These are phyloP conservation scores for Cephus pygmeus DNA, from an alignment of 2,888 invertebrate species.

Conservation along the genomic window DNA sequence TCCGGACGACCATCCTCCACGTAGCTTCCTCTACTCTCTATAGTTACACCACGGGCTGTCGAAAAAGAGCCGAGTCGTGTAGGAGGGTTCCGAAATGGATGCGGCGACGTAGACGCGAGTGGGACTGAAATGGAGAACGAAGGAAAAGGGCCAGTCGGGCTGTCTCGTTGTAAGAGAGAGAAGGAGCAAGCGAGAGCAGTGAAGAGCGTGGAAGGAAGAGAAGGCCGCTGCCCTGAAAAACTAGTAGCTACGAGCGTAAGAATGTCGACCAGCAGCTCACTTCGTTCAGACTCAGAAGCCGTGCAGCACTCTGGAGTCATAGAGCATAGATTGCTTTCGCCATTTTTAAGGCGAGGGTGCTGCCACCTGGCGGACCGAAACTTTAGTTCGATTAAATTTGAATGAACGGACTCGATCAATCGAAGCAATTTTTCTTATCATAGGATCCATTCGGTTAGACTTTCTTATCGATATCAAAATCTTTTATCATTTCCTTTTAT, in stretches of 20 bases:
- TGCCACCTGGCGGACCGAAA: neutral
- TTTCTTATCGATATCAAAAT: neutral
- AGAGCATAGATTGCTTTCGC: constrained; percentile 30
- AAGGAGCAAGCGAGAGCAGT: constrained; percentile 22
- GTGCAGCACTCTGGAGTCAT: constrained; percentile 15
- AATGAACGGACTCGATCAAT: neutral
- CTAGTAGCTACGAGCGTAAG: constrained; percentile 49
- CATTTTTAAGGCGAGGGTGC: constrained; percentile 16
- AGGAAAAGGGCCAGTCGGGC: constrained; percentile 18
- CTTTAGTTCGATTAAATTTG: neutral
- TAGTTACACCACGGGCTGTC: neutral
- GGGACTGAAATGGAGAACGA: constrained; percentile 5
- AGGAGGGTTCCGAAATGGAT: constrained; percentile 21
- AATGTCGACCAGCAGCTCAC: constrained; percentile 42
- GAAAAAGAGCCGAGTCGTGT: constrained; percentile 9
- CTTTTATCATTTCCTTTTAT: neutral
- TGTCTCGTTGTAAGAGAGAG: neutral
- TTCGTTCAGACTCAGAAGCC: neutral
- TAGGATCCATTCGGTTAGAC: neutral
- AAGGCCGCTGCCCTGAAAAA: constrained; percentile 47
- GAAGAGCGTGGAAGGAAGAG: constrained; percentile 19
- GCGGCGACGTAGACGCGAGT: neutral
- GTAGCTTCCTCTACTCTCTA: neutral
- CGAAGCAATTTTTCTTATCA: neutral
- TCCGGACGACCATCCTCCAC: neutral